A percentile compares a stretch with the other conserved stretches of the same genome.
Conservation (phyloP, 2,888 invertebrate genomes). For the Gymnoscelis rufifasciata region DNA sequence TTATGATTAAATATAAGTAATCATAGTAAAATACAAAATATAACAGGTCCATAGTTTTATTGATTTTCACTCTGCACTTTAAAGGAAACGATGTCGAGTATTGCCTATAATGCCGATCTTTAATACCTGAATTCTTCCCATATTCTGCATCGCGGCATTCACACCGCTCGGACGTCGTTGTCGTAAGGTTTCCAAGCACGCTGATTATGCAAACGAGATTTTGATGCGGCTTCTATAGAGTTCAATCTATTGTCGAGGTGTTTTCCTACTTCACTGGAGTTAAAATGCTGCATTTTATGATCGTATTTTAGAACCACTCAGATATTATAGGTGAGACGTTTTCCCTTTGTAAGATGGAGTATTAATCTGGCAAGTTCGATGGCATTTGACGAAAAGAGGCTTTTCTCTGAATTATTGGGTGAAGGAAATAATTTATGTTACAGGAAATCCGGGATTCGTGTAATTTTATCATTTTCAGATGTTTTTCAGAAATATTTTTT, state of each 20-base stretch:
- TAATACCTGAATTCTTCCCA: background rate
- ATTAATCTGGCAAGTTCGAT: conserved; percentile 3
- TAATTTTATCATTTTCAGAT: too few relatives aligned
- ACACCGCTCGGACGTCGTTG: conserved; percentile 16
- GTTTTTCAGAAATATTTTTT: too few relatives aligned
- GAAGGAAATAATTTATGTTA: conserved; percentile 1
- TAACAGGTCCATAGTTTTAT: too few relatives aligned
- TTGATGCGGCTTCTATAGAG: conserved; percentile 22
- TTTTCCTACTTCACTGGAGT: conserved; percentile 5
- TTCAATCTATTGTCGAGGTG: conserved; percentile 17
- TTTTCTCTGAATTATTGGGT: background rate
- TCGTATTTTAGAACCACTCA: conserved; percentile 3
- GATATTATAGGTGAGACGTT: background rate
- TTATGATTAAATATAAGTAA: too few relatives aligned
- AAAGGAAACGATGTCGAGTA: too few relatives aligned
- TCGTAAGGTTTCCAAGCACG: conserved; percentile 19
- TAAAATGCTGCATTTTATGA: conserved; percentile 14
- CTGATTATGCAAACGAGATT: conserved; percentile 28
- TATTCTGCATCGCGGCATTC: conserved; percentile 26
- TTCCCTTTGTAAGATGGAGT: background rate
- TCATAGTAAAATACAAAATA: too few relatives aligned
- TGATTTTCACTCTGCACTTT: too few relatives aligned
- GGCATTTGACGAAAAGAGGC: background rate
- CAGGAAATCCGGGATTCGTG: background rate
- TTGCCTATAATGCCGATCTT: too few relatives aligned